A percentile compares a stretch with the other conserved stretches of the same genome.
phyloP scores from a whole-genome alignment of 2,888 invertebrate species.

The Lasioglossum calceatum region DNA sequence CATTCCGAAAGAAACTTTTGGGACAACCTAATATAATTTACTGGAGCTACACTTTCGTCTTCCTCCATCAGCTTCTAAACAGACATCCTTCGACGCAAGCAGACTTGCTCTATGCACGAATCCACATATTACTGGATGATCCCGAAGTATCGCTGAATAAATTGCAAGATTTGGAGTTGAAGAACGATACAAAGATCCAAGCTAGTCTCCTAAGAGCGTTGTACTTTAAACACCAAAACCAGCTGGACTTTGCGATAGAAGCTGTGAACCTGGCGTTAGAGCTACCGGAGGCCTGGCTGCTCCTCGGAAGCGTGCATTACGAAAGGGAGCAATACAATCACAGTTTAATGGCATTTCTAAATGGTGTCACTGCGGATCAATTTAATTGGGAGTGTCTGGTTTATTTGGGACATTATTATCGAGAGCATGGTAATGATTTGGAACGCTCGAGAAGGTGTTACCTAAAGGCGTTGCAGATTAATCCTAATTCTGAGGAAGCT shows the following conservation, averaged over 20 bases:
- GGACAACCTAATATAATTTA: background rate
- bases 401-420: slow-evolving; percentile 91
- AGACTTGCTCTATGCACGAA: slow-evolving; percentile 78
- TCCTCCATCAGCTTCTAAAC: slow-evolving; percentile 50
- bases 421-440: slow-evolving; percentile 87
- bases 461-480: slow-evolving; percentile 92
- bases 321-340: slow-evolving; percentile 86
- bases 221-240: slow-evolving; percentile 85
- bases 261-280: slow-evolving; percentile 85
- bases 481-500: slow-evolving; percentile 88
- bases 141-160: slow-evolving; percentile 76
- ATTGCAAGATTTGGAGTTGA: slow-evolving; percentile 50
- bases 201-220: slow-evolving; percentile 85
- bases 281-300: slow-evolving; percentile 86
- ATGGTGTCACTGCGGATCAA: slow-evolving; percentile 89
- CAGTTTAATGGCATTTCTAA: slow-evolving; percentile 87
- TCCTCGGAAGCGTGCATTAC: slow-evolving; percentile 88
- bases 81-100: slow-evolving; percentile 60
- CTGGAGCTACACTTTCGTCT: slow-evolving; percentile 34
- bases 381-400: slow-evolving; percentile 90
- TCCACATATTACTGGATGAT: slow-evolving; percentile 83
- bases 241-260: slow-evolving; percentile 86
- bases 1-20: too few species aligned
- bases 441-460: slow-evolving; percentile 93
- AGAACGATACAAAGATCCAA: slow-evolving; percentile 55